These are phyloP conservation scores for Microtus oregoni DNA, from an alignment of 2,113 vertebrate species.

Conservation along the genomic window DNA sequence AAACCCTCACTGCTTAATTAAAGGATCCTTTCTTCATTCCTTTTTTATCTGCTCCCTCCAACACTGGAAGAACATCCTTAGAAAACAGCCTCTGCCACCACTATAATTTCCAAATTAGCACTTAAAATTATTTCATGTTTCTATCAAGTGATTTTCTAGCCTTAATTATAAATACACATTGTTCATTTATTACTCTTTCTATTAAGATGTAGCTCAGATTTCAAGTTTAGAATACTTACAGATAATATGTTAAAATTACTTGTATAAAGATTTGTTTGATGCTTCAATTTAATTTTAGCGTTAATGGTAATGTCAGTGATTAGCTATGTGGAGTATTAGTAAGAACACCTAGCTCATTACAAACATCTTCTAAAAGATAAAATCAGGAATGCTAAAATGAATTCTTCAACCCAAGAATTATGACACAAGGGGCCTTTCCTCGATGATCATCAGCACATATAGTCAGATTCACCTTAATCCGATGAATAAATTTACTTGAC, in stretches of 20 bases:
- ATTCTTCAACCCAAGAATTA: slow-evolving; percentile 7
- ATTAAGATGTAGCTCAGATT: background rate
- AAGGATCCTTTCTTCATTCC: background rate
- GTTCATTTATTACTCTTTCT: background rate
- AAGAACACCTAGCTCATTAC: background rate
- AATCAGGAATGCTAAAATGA: slow-evolving; percentile 38
- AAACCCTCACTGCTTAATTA: background rate
- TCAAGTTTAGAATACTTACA: slow-evolving; percentile 32
- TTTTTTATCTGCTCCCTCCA: background rate
- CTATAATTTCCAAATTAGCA: slow-evolving; percentile 27
- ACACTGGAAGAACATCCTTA: background rate
- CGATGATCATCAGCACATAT: background rate
- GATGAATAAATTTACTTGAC: background rate
- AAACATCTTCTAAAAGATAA: slow-evolving; percentile 41
- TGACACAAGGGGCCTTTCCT: background rate
- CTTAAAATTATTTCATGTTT: background rate
- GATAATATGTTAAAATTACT: background rate
- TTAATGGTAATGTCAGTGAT: slow-evolving; percentile 24
- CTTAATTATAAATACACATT: background rate
- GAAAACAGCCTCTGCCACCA: background rate
- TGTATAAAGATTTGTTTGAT: slow-evolving; percentile 49
- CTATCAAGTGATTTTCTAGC: background rate
- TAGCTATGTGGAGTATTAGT: background rate
- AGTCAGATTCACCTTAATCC: background rate
- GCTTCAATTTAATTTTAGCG: slow-evolving; percentile 51